These are phyloP conservation scores for Eulacestoma nigropectus DNA, from an alignment of 2,113 vertebrate genomes.

Conservation along the genomic window DNA sequence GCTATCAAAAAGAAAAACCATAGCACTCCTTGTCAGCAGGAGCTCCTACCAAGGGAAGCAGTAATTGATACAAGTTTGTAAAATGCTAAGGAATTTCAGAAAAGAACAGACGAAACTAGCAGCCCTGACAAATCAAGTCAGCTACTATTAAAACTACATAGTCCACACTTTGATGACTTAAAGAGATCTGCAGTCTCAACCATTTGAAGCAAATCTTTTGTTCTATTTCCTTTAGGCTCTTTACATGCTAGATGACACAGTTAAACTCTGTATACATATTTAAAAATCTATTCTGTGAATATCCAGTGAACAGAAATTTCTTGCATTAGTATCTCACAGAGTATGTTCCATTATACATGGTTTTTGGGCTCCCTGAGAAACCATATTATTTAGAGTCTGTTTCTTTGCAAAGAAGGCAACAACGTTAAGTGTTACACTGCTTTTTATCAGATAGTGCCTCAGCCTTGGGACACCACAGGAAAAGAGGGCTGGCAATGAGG, in stretches of 20 bases:
- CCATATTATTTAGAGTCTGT: neutral
- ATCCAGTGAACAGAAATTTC: neutral
- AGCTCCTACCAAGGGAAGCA: neutral
- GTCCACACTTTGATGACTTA: neutral
- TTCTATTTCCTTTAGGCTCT: neutral
- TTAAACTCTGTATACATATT: neutral
- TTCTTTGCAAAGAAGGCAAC: neutral
- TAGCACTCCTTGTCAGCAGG: neutral
- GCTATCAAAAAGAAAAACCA: neutral
- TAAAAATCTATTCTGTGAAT: neutral
- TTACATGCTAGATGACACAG: neutral
- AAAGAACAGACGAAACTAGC: neutral
- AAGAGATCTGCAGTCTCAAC: neutral
- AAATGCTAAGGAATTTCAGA: neutral
- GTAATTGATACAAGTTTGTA: neutral
- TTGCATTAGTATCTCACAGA: neutral
- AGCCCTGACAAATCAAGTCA: neutral
- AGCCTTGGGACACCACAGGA: neutral
- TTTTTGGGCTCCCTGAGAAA: slow-evolving; percentile 28
- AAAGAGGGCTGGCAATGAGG: neutral
- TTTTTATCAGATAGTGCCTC: neutral
- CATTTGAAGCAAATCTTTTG: neutral
- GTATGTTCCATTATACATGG: neutral
- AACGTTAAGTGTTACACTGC: neutral
- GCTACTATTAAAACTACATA: neutral